A percentile compares a stretch with the other conserved stretches of the same genome.
These are phyloP conservation scores for Diplosoma virens DNA, from an alignment of 23 tunicate species.

Conservation along the genomic window DNA sequence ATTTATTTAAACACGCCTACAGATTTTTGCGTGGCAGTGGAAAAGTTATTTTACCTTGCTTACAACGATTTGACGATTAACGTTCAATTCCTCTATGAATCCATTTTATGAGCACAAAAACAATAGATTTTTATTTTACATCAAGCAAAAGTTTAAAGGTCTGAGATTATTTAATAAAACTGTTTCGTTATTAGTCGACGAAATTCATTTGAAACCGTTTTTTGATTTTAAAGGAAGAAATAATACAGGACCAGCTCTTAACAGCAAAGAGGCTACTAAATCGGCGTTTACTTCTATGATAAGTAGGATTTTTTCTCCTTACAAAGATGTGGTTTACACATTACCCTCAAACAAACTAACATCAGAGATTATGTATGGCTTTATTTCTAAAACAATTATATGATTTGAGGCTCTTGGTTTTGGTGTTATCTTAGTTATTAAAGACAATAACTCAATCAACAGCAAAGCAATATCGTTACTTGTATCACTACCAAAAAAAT, in stretches of 20 bases:
- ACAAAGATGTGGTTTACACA: not conserved
- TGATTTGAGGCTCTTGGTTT: not conserved
- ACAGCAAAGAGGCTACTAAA: not conserved
- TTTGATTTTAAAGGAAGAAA: not conserved
- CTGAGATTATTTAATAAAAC: no score
- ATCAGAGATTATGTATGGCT: not conserved
- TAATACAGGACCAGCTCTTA: not conserved
- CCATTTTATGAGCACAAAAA: no score
- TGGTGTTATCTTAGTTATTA: conserved; percentile 1
- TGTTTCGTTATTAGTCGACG: no score
- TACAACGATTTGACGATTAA: no score
- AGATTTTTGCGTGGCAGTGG: no score
- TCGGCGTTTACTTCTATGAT: conserved; percentile 4
- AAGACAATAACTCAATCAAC: conserved; percentile 10
- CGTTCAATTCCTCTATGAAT: no score
- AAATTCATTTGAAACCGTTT: no score
- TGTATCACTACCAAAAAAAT: not conserved
- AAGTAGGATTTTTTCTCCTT: no score
- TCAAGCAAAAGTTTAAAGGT: no score
- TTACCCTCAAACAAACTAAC: not conserved
- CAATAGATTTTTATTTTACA: no score
- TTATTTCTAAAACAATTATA: not conserved
- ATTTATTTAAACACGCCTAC: no score
- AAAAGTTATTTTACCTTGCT: no score
- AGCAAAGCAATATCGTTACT: conserved; percentile 11